Percentiles rank a stretch among this genome's conserved stretches.
phyloP scores from a whole-genome alignment of 1,140 invertebrate genomes.

The Megalopta genalis region DNA sequence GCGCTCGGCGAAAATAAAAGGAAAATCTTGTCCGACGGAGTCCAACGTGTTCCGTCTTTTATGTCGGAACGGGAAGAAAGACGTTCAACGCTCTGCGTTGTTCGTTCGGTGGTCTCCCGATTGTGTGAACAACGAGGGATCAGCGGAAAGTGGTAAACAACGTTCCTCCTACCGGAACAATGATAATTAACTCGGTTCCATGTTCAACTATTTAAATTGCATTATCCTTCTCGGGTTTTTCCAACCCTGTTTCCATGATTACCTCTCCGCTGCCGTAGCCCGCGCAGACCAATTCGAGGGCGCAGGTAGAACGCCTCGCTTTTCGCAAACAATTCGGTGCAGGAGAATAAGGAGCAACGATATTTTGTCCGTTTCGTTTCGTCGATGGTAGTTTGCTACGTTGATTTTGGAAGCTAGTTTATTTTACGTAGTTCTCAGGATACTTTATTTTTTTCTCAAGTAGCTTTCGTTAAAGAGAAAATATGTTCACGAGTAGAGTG shows the following conservation, averaged over 20 bases:
- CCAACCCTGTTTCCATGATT: neutral
- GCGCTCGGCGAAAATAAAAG: neutral
- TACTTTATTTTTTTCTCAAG: too few relatives aligned
- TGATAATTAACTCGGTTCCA: slow-evolving; percentile 55
- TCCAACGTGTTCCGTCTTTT: neutral
- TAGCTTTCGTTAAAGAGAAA: too few relatives aligned
- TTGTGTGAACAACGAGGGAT: slow-evolving; percentile 32
- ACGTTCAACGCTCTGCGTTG: neutral
- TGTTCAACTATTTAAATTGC: slow-evolving; percentile 14
- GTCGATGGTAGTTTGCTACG: too few relatives aligned
- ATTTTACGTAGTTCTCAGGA: too few relatives aligned
- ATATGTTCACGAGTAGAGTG: too few relatives aligned
- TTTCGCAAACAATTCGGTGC: neutral
- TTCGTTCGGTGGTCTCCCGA: too few relatives aligned
- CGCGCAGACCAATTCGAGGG: neutral
- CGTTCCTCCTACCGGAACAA: slow-evolving; percentile 38
- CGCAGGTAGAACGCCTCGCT: neutral
- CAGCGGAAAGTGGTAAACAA: slow-evolving; percentile 41
- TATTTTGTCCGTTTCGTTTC: neutral
- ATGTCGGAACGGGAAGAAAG: neutral
- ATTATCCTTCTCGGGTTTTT: slow-evolving; percentile 5
- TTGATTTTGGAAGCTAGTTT: too few relatives aligned
- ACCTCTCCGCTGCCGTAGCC: neutral
- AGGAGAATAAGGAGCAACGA: neutral
- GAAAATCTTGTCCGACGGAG: neutral